Conservation (phyloP, 2,888 invertebrate genomes). For the Notodonta ziczac region DNA sequence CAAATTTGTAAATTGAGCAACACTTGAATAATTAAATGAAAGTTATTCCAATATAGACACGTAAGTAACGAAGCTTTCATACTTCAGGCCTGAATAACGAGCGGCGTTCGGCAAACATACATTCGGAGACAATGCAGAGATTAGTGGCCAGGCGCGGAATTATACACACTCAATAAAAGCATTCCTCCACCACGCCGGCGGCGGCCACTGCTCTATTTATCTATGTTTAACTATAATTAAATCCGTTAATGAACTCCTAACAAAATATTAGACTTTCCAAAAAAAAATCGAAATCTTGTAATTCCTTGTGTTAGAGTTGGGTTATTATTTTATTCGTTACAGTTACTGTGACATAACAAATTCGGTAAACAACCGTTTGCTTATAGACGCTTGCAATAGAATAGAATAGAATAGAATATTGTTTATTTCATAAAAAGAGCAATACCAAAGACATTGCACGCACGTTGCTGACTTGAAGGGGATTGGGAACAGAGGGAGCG, state of each 20-base stretch:
- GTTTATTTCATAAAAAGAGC: too few species aligned
- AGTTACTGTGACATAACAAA: too few species aligned
- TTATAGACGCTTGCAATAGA: too few species aligned
- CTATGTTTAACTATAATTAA: slow-evolving; percentile 39
- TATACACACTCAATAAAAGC: slow-evolving; percentile 52
- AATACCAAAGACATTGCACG: too few species aligned
- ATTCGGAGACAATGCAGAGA: slow-evolving; percentile 59
- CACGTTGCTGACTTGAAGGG: too few species aligned
- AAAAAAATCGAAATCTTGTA: too few species aligned
- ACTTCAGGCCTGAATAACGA: slow-evolving; percentile 37
- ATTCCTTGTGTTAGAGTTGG: too few species aligned
- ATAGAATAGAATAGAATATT: too few species aligned
- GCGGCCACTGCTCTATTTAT: slow-evolving; percentile 34
- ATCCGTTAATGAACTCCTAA: slow-evolving; percentile 28
- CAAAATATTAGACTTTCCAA: too few species aligned
- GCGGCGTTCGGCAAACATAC: slow-evolving; percentile 46
- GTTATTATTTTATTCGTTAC: too few species aligned
- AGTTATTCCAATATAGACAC: slow-evolving; percentile 30
- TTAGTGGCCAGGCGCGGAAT: slow-evolving; percentile 49
- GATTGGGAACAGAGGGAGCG: too few species aligned
- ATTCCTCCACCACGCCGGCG: slow-evolving; percentile 45
- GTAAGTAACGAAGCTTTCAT: slow-evolving; percentile 33
- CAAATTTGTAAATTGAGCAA: neutral
- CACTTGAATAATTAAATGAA: slow-evolving; percentile 18
- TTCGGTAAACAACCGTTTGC: too few species aligned